phyloP scores from a whole-genome alignment of 2,113 vertebrate genomes.

The Mirounga angustirostris region DNA sequence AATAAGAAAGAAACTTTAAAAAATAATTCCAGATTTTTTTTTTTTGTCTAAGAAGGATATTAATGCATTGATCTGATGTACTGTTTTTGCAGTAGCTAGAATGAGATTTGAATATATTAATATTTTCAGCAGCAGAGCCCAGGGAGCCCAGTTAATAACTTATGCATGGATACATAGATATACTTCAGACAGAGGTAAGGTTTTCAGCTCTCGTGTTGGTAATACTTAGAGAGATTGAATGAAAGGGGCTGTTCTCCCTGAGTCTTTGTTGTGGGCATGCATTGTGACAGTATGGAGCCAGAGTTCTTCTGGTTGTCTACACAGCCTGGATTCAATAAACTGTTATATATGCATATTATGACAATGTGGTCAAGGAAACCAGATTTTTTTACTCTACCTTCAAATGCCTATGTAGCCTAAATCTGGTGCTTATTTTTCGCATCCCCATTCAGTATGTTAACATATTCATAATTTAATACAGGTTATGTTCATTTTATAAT shows the following conservation, averaged over 20 bases:
- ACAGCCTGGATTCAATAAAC: constrained; percentile 98
- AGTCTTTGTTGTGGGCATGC: constrained; percentile 96
- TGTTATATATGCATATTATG: constrained; percentile 94
- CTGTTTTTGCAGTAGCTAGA: constrained; percentile 89
- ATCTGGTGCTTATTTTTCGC: constrained; percentile 93
- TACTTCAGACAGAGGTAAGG: constrained; percentile 90
- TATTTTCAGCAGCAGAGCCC: constrained; percentile 89
- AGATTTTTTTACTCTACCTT: constrained; percentile 93
- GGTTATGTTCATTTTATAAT: constrained; percentile 90
- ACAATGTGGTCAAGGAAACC: constrained; percentile 95
- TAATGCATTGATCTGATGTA: constrained; percentile 87
- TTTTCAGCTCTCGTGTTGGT: constrained; percentile 91
- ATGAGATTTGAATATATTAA: constrained; percentile 92
- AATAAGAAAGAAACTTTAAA: constrained; percentile 76
- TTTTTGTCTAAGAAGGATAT: constrained; percentile 88
- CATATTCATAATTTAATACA: constrained; percentile 92
- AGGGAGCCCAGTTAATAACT: constrained; percentile 89
- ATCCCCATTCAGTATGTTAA: constrained; percentile 90
- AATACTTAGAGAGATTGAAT: constrained; percentile 91
- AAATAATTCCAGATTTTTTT: constrained; percentile 81
- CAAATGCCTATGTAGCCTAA: constrained; percentile 90
- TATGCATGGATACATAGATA: constrained; percentile 89
- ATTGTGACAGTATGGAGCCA: constrained; percentile 93
- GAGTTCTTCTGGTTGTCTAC: constrained; percentile 92
- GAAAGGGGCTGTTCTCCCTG: constrained; percentile 92